Conservation (phyloP, 2,113 vertebrate species). For the Indri indri region DNA sequence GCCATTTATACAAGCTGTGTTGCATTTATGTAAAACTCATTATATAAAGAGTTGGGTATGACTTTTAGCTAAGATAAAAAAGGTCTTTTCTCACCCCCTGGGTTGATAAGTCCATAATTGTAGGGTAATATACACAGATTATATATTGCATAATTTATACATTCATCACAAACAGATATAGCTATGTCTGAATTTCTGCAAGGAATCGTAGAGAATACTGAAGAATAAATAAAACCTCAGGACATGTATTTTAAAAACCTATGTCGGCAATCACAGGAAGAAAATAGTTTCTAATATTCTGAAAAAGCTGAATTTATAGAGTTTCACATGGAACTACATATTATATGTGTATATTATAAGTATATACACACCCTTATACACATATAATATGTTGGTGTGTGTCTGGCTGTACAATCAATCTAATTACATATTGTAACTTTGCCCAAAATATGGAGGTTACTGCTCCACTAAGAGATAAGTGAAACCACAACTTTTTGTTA, state of each 20-base stretch:
- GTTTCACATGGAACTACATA: slow-evolving; percentile 19
- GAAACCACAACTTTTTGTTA: not conserved
- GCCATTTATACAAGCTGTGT: not conserved
- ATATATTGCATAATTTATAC: not conserved
- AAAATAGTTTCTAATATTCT: slow-evolving; percentile 58
- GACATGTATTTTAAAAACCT: slow-evolving; percentile 31
- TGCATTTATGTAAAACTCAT: not conserved
- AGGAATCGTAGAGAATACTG: not conserved
- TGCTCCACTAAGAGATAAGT: not conserved
- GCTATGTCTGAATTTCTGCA: not conserved
- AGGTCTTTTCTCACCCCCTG: not conserved
- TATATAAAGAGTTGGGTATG: not conserved
- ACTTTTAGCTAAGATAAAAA: not conserved
- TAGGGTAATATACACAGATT: not conserved
- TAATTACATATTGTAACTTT: slow-evolving; percentile 55
- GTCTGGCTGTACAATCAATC: slow-evolving; percentile 63
- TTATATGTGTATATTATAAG: not conserved
- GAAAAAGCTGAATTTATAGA: slow-evolving; percentile 48
- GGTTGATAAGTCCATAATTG: not conserved
- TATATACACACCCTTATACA: not conserved
- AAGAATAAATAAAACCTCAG: slow-evolving; percentile 37
- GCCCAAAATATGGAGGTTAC: not conserved
- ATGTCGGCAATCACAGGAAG: not conserved
- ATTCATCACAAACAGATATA: slow-evolving; percentile 29
- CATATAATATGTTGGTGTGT: no score